A percentile compares a stretch with the other conserved stretches of the same genome.
Conservation (phyloP, 2,797 vertebrate species). For the Acipenser oxyrinchus region DNA sequence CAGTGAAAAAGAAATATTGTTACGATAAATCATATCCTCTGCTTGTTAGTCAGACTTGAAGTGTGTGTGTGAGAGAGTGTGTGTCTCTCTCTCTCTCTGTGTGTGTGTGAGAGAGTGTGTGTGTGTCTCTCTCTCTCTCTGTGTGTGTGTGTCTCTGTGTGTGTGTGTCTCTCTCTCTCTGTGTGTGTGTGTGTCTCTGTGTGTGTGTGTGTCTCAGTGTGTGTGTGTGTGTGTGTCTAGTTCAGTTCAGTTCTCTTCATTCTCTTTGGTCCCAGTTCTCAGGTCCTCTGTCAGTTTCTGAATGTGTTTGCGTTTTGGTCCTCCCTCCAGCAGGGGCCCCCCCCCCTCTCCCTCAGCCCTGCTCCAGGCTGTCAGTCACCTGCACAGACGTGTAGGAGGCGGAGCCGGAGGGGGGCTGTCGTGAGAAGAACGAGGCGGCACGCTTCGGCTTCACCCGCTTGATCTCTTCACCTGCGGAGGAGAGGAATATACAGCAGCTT, state of each 20-base stretch:
- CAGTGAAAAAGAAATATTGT: too few species aligned
- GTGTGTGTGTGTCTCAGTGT: constrained; percentile 37
- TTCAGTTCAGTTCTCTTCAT: constrained; percentile 12
- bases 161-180: too few species aligned
- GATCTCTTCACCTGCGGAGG: constrained; percentile 71
- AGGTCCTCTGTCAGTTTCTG: too few species aligned
- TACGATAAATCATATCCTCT: too few species aligned
- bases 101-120: too few species aligned
- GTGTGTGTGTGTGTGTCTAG: constrained; percentile 31
- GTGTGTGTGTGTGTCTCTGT: constrained; percentile 21
- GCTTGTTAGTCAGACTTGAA: too few species aligned
- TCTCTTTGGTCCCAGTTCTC: constrained; percentile 1
- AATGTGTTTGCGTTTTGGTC: constrained; percentile 48
- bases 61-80: too few species aligned
- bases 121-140: too few species aligned
- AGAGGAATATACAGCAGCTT: background rate
- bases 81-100: too few species aligned
- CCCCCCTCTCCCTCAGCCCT: constrained; percentile 52
- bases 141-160: too few species aligned
- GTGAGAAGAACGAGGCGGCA: constrained; percentile 76
- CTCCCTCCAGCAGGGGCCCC: constrained; percentile 19
- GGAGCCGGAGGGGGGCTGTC: constrained; percentile 51
- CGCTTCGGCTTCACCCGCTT: constrained; percentile 81
- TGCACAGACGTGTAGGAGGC: constrained; percentile 69
- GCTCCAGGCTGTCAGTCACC: constrained; percentile 63